Base-by-base conservation (phyloP, 2,113 vertebrate species). In the Chlamydotis undulata region DNA sequence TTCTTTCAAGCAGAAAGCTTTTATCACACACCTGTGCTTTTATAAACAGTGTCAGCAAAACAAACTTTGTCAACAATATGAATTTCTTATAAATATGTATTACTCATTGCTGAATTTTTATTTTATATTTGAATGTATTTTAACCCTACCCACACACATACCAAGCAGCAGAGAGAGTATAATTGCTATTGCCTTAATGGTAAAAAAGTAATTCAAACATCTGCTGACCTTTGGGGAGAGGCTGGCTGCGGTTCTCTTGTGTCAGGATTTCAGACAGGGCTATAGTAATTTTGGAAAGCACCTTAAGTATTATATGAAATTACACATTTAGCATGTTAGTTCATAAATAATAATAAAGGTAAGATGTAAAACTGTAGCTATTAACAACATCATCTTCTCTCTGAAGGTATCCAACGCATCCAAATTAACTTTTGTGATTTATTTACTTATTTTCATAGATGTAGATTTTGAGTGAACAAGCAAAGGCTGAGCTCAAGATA, bases 361-460 rank as follows among this genome's bases (percentile, higher is more conserved):
- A 78, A 76, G 53, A 56, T 80, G 85, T 68, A 92, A 92, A 94
- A 75, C 81, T 41, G 59, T 10, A 56, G 22, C 37, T 89, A 93
- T 87, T 94, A 92, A 89, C 78, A 92, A 63, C 31, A 89, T 15
- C 18, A 14, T 8, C 13, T 35, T 82, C 35, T 67, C 79, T 94
- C 71, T 70, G 56, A 83, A 86, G 47, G 55, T 56, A 83, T 33
- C 21, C 52, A 83, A 63, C 76, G 49, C 56, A 59, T 64, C n/a
- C 79, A 88, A 94, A 94, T 90, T 95, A 96, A 93, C 75, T 96
- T 68, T 68, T 69, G 68, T 56, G 56, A 92, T 93, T 81, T 95
- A 86, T 64, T 86, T 19, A 68, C 60, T 69, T 89, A 81, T 91
- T 94, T 93, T 96, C 87, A 71, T 39, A 89, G 24, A 45, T 57